phyloP scores from a whole-genome alignment of 2,888 invertebrate genomes.

The Neoaliturus tenellus region DNA sequence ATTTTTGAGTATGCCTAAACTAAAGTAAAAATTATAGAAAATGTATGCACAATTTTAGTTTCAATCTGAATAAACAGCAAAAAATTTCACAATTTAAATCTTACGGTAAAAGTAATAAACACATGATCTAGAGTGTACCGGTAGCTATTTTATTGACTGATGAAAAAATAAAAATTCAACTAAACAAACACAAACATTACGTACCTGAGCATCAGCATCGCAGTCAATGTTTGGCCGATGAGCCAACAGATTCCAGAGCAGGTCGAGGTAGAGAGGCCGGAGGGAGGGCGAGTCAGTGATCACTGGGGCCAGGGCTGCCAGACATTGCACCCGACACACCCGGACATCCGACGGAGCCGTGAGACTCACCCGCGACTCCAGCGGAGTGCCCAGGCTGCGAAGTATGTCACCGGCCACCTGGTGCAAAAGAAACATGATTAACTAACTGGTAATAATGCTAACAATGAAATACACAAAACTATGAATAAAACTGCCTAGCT shows the following conservation, averaged over 20 bases:
- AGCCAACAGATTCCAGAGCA: background rate
- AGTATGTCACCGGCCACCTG: conserved; percentile 43
- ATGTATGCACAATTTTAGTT: too few species aligned
- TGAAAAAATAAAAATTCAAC: background rate
- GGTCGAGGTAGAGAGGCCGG: background rate
- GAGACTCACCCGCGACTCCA: conserved; percentile 57
- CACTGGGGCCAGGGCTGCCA: conserved; percentile 52
- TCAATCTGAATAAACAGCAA: too few species aligned
- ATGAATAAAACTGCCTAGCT: too few species aligned
- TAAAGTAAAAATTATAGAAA: too few species aligned
- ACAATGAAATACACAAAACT: too few species aligned
- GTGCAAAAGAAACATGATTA: background rate
- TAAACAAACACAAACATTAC: too few species aligned
- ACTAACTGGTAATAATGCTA: too few species aligned
- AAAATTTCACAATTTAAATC: too few species aligned
- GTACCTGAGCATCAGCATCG: conserved; percentile 56
- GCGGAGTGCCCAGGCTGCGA: conserved; percentile 48
- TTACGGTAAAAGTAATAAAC: background rate
- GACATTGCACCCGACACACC: conserved; percentile 60
- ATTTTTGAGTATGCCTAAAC: too few species aligned
- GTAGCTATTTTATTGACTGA: background rate
- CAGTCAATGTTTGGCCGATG: background rate
- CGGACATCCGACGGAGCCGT: conserved; percentile 59
- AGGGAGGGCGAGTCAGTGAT: conserved; percentile 8
- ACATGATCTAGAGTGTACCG: background rate